Evolutionary conservation across 2,888 invertebrate genomes (phyloP).

Genomic region (Drosophila rellima): DNA sequence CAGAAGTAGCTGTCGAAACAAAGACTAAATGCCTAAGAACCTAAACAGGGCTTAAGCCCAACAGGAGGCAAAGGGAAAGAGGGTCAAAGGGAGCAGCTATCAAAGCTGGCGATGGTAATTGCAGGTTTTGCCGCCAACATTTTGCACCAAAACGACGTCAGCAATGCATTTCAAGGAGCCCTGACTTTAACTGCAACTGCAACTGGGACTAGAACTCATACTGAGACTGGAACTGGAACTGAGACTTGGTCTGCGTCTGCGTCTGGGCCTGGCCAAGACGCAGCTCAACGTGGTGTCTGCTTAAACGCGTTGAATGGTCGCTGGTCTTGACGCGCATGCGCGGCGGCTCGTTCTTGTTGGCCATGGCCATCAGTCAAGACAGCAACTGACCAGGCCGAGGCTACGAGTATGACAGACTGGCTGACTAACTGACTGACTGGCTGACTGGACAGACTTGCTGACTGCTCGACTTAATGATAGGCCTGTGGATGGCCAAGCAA

Average conservation of each 20-base stretch:
- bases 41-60: slow-evolving; percentile 61
- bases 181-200: slow-evolving; percentile 9
- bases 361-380: slow-evolving; percentile 60
- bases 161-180: slow-evolving; percentile 47
- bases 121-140: slow-evolving; percentile 82
- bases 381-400: slow-evolving; percentile 36
- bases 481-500: slow-evolving; percentile 12
- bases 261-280: neutral
- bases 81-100: slow-evolving; percentile 59
- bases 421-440: slow-evolving; percentile 37
- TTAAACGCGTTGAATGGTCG: slow-evolving; percentile 70
- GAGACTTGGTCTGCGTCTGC: neutral
- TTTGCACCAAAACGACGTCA: slow-evolving; percentile 76
- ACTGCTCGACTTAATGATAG: slow-evolving; percentile 83
- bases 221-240: neutral
- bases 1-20: slow-evolving; percentile 74
- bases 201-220: neutral
- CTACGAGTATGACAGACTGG: slow-evolving; percentile 50
- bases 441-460: slow-evolving; percentile 28
- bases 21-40: slow-evolving; percentile 80
- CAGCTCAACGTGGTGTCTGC: slow-evolving; percentile 44
- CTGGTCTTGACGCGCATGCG: slow-evolving; percentile 74
- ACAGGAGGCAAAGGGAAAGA: neutral
- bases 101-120: slow-evolving; percentile 83
- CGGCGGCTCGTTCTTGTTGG: slow-evolving; percentile 39